Evolutionary conservation across 2,113 vertebrate species (phyloP), one percentile per base, ranked within the genome.

Genomic region (Cryptomyrus ogoouensis): DNA sequence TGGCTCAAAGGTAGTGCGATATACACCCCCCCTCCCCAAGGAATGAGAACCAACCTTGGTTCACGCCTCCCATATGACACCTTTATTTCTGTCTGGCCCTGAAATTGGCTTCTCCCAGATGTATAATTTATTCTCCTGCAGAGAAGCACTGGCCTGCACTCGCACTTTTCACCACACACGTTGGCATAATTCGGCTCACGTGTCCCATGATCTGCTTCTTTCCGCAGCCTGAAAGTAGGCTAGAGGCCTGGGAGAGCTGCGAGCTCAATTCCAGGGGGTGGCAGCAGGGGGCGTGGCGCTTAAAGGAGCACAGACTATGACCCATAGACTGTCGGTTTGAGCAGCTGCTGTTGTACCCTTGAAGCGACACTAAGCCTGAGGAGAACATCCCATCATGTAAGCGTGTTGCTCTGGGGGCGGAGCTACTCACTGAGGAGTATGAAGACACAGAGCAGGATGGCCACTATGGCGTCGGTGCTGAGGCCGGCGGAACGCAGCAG

Each of bases 391-490:
- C 10, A 5, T 12, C 58, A 12, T 4, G 58, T n/a, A 12, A 3
- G 8, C 8, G 24, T 66, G 58, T 13, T 70, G 62, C n/a, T 70
- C 4, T 70, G 27, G 3, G n/a, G 62, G 62, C 62, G 27, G 62
- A 70, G 62, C 10, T 12, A 96, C 97, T 98, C 96, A 99, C 98
- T 96, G 49, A 99, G 96, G 91, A 99, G 94, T 91, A 98, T 99
- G 94, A 98, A 92, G 94, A 98, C 97, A 50, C 98, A 99, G 84
- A 99, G 96, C 85, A 99, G 96, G 92, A 99, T 99, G 93, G 98
- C 98, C 91, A 99, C 95, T 90, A 99, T 95, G 27, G 98, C 98
- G 1, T 97, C 98, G 0, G 98, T 99, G 96, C 98, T 99, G 92
- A 99, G 96, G 7, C 98, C 98, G 3, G 98, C 97, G 44, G 97